Percentiles rank a stretch among this genome's conserved stretches.
These are phyloP conservation scores for Lates calcarifer DNA, from an alignment of 2,113 vertebrate genomes.

Conservation along the genomic window DNA sequence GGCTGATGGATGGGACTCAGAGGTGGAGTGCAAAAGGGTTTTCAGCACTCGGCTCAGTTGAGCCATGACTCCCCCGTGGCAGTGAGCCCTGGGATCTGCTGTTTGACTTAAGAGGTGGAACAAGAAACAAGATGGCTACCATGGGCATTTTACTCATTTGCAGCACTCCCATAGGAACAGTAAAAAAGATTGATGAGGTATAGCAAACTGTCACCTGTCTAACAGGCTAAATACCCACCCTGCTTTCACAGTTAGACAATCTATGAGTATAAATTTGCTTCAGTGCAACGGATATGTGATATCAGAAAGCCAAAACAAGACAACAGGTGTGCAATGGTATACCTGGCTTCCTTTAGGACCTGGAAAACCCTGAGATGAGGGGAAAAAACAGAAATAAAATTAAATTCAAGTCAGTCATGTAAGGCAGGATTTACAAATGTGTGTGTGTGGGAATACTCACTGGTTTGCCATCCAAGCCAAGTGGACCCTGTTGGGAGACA, in stretches of 20 bases:
- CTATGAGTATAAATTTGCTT: not conserved
- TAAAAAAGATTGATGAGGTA: conserved; percentile 60
- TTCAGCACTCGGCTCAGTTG: conserved; percentile 50
- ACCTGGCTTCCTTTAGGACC: conserved; percentile 87
- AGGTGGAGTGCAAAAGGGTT: conserved; percentile 58
- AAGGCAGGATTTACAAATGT: not conserved
- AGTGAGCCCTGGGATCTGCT: conserved; percentile 35
- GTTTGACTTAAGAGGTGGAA: conserved; percentile 64
- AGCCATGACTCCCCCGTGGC: conserved; percentile 55
- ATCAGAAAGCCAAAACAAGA: conserved; percentile 16
- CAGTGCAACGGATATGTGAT: conserved; percentile 20
- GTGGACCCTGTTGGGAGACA: conserved; percentile 87
- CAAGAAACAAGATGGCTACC: conserved; percentile 53
- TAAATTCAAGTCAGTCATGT: conserved; percentile 6
- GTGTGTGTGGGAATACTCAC: conserved; percentile 86
- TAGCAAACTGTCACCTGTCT: conserved; percentile 43
- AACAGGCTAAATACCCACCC: conserved; percentile 35
- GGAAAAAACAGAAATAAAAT: conserved; percentile 32
- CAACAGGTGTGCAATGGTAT: conserved; percentile 38
- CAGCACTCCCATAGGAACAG: conserved; percentile 23
- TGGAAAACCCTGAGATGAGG: conserved; percentile 80
- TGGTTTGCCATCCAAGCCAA: conserved; percentile 96
- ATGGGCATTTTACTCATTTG: conserved; percentile 8
- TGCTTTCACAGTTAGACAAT: conserved; percentile 22
- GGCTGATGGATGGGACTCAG: conserved; percentile 64